phyloP scores from a whole-genome alignment of 2,888 invertebrate species.

The Rhynchonema sp. region DNA sequence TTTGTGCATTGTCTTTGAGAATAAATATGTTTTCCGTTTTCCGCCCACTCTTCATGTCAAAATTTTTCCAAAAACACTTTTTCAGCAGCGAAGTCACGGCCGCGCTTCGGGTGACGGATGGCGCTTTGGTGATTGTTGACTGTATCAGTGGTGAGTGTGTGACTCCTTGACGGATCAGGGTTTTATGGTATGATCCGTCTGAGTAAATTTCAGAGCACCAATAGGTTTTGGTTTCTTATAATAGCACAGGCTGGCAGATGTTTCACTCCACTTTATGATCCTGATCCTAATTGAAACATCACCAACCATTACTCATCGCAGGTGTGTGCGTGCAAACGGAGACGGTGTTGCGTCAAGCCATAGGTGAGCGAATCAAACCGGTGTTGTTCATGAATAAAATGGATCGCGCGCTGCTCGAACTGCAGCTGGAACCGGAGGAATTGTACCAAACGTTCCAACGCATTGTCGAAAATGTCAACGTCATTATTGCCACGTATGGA shows the following conservation, averaged over 20 bases:
- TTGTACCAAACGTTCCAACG: slow-evolving; percentile 46
- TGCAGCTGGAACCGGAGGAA: slow-evolving; percentile 60
- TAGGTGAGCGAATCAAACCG: slow-evolving; percentile 12
- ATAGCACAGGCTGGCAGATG: no score
- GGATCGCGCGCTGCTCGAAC: slow-evolving; percentile 9
- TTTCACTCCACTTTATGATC: no score
- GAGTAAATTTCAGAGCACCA: no score
- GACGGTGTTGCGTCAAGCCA: slow-evolving; percentile 13
- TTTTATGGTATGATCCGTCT: no score
- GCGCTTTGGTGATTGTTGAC: slow-evolving; percentile 7
- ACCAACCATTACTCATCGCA: no score
- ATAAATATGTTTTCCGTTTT: no score
- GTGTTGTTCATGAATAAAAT: slow-evolving; percentile 14
- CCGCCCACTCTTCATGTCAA: no score
- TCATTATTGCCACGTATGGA: slow-evolving; percentile 10
- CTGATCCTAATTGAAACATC: no score
- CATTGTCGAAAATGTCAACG: slow-evolving; percentile 10
- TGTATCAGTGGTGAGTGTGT: neutral
- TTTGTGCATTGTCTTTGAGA: neutral
- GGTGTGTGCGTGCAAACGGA: slow-evolving; percentile 15
- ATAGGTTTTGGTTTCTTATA: no score
- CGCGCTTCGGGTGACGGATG: slow-evolving; percentile 6
- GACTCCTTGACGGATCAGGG: no score
- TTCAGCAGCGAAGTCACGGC: slow-evolving; percentile 41
- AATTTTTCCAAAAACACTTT: no score